A percentile compares a stretch with the other conserved stretches of the same genome.
Evolutionary conservation across 2,797 vertebrate species (phyloP).

Genomic region (Orientallactaga sibirica): DNA sequence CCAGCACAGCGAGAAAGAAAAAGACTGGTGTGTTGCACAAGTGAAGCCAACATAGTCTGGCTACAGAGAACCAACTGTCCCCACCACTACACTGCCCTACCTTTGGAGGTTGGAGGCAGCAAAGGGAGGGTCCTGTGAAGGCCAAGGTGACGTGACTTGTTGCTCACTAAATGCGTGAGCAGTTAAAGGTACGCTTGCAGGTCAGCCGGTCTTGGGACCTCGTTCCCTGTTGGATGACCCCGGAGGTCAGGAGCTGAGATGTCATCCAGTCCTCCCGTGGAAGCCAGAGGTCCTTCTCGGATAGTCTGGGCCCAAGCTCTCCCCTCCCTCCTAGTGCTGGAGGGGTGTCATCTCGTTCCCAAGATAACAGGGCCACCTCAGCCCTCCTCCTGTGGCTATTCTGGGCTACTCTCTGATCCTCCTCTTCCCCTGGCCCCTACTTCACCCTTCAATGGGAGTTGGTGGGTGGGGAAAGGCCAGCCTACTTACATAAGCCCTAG

Average conservation of each 20-base stretch:
- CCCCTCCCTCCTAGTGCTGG: background rate
- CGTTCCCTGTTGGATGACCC: background rate
- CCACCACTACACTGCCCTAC: background rate
- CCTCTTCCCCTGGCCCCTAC: slow-evolving; percentile 49
- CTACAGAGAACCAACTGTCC: background rate
- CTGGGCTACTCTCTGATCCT: slow-evolving; percentile 63
- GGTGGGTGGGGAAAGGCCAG: slow-evolving; percentile 48
- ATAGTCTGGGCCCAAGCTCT: slow-evolving; percentile 10
- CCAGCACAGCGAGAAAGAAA: background rate
- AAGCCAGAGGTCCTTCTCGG: background rate
- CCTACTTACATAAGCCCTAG: slow-evolving; percentile 61
- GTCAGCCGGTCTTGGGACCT: background rate
- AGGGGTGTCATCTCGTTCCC: slow-evolving; percentile 62
- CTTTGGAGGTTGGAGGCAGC: background rate
- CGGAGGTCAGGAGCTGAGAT: background rate
- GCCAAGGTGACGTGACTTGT: background rate
- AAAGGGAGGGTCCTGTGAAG: background rate
- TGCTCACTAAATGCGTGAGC: background rate
- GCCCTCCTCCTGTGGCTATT: slow-evolving; percentile 73
- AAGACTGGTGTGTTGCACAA: background rate
- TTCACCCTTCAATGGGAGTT: slow-evolving; percentile 54
- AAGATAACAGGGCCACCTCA: slow-evolving; percentile 65
- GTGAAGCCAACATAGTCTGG: background rate
- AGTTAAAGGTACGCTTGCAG: background rate
- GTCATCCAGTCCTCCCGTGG: background rate